Evolutionary conservation across 2,797 vertebrate genomes (phyloP).

Genomic region (Caiman crocodilus): DNA sequence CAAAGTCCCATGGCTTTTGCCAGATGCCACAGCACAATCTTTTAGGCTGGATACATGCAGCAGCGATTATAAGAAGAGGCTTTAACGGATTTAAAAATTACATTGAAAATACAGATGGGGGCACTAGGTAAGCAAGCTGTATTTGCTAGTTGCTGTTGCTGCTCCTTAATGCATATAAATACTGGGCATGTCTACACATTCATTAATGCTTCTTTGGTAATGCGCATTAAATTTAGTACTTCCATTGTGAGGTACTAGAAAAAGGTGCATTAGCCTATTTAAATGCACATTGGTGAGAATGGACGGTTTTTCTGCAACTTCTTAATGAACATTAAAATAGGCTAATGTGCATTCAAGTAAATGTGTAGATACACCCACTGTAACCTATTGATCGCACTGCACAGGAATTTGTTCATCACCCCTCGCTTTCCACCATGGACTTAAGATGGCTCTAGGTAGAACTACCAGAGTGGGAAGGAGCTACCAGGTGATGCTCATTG

Average conservation of each 20-base stretch:
- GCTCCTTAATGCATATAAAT: neutral
- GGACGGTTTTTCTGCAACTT: too few species aligned
- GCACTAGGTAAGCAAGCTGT: neutral
- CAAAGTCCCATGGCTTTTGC: slow-evolving; percentile 6
- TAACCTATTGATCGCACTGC: neutral
- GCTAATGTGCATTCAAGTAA: too few species aligned
- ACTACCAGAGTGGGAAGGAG: neutral
- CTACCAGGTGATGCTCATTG: neutral
- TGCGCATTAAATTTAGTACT: too few species aligned
- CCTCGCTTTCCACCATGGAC: neutral
- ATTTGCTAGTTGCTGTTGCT: rapidly evolving
- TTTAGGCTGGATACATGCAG: neutral
- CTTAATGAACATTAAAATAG: too few species aligned
- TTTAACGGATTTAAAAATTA: slow-evolving; percentile 48
- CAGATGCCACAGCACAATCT: slow-evolving; percentile 47
- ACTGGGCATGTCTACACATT: neutral
- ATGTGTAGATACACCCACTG: too few species aligned
- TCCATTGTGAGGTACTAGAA: too few species aligned
- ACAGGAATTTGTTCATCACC: neutral
- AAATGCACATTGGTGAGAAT: too few species aligned
- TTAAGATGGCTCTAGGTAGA: neutral
- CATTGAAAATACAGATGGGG: neutral
- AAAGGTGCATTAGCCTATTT: neutral
- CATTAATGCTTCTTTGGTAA: too few species aligned
- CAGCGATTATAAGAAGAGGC: slow-evolving; percentile 27